Evolutionary conservation across 2,797 vertebrate genomes (phyloP).

Genomic region (Sciurus carolinensis): DNA sequence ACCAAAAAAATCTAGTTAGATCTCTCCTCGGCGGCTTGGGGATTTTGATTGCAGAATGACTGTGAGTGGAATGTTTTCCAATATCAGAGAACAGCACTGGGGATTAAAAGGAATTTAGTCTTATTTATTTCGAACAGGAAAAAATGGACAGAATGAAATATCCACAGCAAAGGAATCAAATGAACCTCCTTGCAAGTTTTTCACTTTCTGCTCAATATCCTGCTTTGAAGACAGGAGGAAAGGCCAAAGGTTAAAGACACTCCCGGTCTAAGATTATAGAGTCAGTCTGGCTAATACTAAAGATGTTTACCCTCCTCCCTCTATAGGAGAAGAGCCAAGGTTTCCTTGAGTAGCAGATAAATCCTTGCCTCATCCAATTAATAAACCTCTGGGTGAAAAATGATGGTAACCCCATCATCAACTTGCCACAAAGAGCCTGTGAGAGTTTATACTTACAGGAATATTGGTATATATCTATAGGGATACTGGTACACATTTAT

Average conservation of each 20-base stretch:
- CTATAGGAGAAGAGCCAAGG: neutral
- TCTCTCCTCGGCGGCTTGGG: constrained; percentile 57
- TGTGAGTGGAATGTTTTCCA: constrained; percentile 63
- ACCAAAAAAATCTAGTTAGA: constrained; percentile 74
- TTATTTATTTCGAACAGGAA: constrained; percentile 39
- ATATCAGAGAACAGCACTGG: constrained; percentile 26
- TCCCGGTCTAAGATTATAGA: neutral
- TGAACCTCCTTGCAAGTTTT: neutral
- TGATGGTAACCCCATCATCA: neutral
- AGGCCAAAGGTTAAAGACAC: neutral
- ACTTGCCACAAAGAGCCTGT: neutral
- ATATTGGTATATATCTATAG: too few relatives aligned
- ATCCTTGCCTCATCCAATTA: neutral
- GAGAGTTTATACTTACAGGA: neutral
- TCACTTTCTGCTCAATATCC: constrained; percentile 22
- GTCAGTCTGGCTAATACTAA: neutral
- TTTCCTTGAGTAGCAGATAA: neutral
- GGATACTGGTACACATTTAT: too few relatives aligned
- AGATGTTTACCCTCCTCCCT: neutral
- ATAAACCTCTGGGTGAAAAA: neutral
- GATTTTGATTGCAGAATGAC: constrained; percentile 58
- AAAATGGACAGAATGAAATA: constrained; percentile 30
- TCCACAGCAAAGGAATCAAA: constrained; percentile 1
- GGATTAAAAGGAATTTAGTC: constrained; percentile 59
- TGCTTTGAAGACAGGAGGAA: constrained; percentile 9